Evolutionary conservation across 2,888 invertebrate genomes (phyloP).

Genomic region (Yponomeuta plumbellus): DNA sequence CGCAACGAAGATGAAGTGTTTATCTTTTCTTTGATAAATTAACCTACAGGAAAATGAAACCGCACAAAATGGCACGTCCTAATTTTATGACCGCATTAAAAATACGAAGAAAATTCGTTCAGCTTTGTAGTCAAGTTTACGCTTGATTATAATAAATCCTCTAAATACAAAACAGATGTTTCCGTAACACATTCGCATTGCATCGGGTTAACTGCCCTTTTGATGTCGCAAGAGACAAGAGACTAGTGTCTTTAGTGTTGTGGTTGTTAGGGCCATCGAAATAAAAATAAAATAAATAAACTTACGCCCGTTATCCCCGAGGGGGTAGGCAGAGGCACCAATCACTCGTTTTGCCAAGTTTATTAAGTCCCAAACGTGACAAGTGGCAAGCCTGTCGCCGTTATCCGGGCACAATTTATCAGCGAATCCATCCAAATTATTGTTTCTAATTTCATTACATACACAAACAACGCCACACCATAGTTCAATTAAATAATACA

Average conservation of each 20-base stretch:
- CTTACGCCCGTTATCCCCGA: too few species aligned
- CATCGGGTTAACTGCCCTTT: constrained; percentile 2
- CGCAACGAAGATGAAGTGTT: not conserved
- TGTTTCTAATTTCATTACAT: too few species aligned
- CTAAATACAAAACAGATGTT: constrained; percentile 50
- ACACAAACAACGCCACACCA: too few species aligned
- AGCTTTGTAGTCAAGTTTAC: constrained; percentile 22
- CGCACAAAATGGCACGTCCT: constrained; percentile 1
- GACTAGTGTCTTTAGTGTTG: not conserved
- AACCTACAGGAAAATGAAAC: not conserved
- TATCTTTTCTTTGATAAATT: not conserved
- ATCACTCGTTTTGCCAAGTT: too few species aligned
- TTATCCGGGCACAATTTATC: too few species aligned
- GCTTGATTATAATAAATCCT: constrained; percentile 32
- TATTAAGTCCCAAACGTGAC: too few species aligned
- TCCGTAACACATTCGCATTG: constrained; percentile 27
- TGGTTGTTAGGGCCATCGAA: not conserved
- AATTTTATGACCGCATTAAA: constrained; percentile 6
- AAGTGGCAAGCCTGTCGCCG: too few species aligned
- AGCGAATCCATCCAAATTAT: too few species aligned
- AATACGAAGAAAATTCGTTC: not conserved
- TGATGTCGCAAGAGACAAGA: constrained; percentile 1
- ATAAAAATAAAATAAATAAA: too few species aligned
- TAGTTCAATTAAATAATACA: too few species aligned
- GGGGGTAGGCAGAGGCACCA: too few species aligned